Evolutionary conservation across 2,888 invertebrate genomes (phyloP), one percentile per base, ranked within the genome.

Genomic region (Baccha elongata): DNA sequence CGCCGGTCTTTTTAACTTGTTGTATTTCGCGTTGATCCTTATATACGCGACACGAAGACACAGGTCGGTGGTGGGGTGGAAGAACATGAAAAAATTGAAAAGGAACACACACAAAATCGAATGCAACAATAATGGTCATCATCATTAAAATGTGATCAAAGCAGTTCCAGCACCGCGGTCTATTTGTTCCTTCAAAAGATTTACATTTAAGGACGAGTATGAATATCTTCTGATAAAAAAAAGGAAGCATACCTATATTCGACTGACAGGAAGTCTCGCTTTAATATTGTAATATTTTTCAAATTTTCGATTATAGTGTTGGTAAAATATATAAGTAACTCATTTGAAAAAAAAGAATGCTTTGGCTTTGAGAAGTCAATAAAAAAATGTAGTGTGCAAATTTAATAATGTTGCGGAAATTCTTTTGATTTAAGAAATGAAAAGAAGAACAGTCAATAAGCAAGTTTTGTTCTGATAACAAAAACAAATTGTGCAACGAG

Each of bases 101-200:
- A 73, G 55, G 68, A 58, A 68, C n/a, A 23, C 58, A 78, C 67
- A 83, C 68, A 89, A 88, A 89, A 88, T 89, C 88, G 86, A 75
- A 75, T 88, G 87, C 88, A 89, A 88, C 89, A 89, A 88, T 89
- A 89, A 89, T 89, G 89, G 89, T 89, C 88, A 89, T 89, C 89
- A 89, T 89, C 88, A 89, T 89, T 89, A 89, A 89, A 89, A 88
- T 86, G 88, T 88, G 89, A 89, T 89, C 89, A 89, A 89, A 88
- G 88, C 85, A 85, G 50, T 73, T 73, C 68, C 58, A 78, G 78
- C 48, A 68, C 19, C 17, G 72, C 72, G 44, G 55, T n/a, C n/a
- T 60, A 78, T 72, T 40, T 48, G 64, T 73, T 65, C 29, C 29
- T 60, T 62, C 46, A 35, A 35, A 72, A 52, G 76, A 83, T 76